These are phyloP conservation scores for Chelmon rostratus DNA, from an alignment of 2,797 vertebrate genomes.

Conservation along the genomic window DNA sequence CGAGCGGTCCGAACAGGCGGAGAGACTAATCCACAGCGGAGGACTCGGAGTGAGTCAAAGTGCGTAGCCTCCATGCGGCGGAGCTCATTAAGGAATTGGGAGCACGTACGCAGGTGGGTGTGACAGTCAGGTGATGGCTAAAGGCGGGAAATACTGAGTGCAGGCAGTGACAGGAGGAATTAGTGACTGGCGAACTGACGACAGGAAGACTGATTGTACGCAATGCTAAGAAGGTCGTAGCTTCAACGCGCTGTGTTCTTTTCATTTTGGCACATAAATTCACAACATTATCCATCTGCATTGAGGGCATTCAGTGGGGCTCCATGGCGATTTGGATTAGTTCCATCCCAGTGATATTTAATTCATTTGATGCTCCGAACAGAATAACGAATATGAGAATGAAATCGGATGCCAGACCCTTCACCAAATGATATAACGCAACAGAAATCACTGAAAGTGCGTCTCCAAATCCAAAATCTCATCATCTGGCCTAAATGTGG, in stretches of 20 bases:
- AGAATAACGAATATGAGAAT: conserved; percentile 25
- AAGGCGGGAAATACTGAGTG: background rate
- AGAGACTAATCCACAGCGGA: background rate
- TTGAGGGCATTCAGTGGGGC: conserved; percentile 11
- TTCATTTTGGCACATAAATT: background rate
- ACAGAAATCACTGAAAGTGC: background rate
- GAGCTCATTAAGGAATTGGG: conserved; percentile 1
- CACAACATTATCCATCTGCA: conserved; percentile 11
- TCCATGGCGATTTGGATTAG: conserved; percentile 38
- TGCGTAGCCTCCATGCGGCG: too few species aligned
- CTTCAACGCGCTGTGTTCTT: background rate
- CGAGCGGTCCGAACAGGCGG: background rate
- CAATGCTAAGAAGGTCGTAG: background rate
- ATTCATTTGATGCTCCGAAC: conserved; percentile 28
- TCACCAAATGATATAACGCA: background rate
- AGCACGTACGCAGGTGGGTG: conserved; percentile 5
- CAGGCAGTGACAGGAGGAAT: background rate
- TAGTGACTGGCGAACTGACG: background rate
- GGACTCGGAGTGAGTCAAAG: background rate
- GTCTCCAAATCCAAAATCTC: background rate
- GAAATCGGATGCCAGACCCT: conserved; percentile 4
- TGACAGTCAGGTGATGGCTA: conserved; percentile 1
- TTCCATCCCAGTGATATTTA: conserved; percentile 42
- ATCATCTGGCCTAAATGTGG: conserved; percentile 11
- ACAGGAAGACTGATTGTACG: background rate